Base-by-base conservation (phyloP, 2,888 invertebrate species). In the Mechanitis messenoides region DNA sequence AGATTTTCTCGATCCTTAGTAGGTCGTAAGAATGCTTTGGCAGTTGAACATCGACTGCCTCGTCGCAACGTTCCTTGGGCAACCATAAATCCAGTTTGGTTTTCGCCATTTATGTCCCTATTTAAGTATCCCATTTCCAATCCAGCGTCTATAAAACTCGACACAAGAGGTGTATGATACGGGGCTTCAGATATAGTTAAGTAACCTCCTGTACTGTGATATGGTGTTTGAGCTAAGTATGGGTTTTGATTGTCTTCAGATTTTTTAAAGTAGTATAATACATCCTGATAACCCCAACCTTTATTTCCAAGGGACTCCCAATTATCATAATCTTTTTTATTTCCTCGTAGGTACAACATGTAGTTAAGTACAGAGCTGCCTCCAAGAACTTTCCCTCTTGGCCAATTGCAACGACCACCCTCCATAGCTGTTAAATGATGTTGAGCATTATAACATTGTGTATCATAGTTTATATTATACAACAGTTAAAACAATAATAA, bases 171-270 rank as follows among this genome's bases (percentile, higher is more conserved):
- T 0, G 97, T 97, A 66, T 95, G 94, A 83, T 94, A 97, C 0
- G 97, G 96, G 0, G 96, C 95, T 85, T 97, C 97, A 6, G 95
- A 93, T 2, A 97, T 92, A 0, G 97, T 96, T 35, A 97, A 82
- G 74, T 94, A 95, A 0, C 96, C 96, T 1, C 96, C 96, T 0
- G 92, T 93, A 3, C 93, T 91, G 72, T 96, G 96, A 72, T 95
- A 96, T 0, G 93, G 93, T 0, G 96, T 96, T 62, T 93, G 91
- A 0, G 95, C 91, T 64, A 97, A 81, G 73, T 95, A 97, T 0
- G 96, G 96, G 78, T 96, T 97, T 72, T 93, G 92, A 72, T 96
- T 97, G 82, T 97, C 97, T 85, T 97, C 97, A 0, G 96, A 96
- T 79, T 97, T 97, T 78, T 96, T 96, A 81, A 97, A 97, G 75